Base-by-base conservation (phyloP, 2,888 invertebrate species). In the Graphium colonna region DNA sequence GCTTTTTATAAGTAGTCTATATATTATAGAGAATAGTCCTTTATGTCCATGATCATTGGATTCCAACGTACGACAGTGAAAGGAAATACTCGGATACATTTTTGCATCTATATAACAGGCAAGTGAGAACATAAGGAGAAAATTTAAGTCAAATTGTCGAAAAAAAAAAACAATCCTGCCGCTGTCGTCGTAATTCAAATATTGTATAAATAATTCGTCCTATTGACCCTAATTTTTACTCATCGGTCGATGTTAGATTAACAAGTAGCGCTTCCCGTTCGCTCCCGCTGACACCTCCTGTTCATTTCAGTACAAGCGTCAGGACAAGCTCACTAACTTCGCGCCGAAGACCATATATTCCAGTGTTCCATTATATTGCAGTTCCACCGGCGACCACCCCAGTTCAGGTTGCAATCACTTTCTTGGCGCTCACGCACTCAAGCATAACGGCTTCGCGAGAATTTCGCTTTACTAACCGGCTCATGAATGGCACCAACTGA, bases 281-380 rank as follows among this genome's bases (percentile, higher is more conserved):
- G 9, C 13, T 28, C 49, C 44, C 69, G 73, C 70, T 78, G 71
- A 78, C 71, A 62, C 65, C 65, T 65, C 75, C 76, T 77, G 65
- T 87, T 89, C 84, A 82, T 89, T 89, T 86, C 89, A 89, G 89
- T 89, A 77, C 79, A 85, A 84, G 89, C 89, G 65, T 85, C 85
- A 71, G 89, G 89, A 73, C 88, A 89, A 78, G 89, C 88, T 67
- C 79, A 88, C 76, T 89, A 88, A 79, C 77, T 69, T 67, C 74
- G 79, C 69, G 72, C 64, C 61, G 80, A 79, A 74, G 81, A 80
- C 71, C 73, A 76, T 79, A 74, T 77, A 77, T 79, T 75, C 76
- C 75, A 71, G 74, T 45, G n/a, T 54, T 50, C 63, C 67, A 68
- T 69, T 72, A 68, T 62, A 63, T 73, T 76, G 78, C 77, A 75